phyloP scores from a whole-genome alignment of 2,113 vertebrate species.

The Lycaon pictus region DNA sequence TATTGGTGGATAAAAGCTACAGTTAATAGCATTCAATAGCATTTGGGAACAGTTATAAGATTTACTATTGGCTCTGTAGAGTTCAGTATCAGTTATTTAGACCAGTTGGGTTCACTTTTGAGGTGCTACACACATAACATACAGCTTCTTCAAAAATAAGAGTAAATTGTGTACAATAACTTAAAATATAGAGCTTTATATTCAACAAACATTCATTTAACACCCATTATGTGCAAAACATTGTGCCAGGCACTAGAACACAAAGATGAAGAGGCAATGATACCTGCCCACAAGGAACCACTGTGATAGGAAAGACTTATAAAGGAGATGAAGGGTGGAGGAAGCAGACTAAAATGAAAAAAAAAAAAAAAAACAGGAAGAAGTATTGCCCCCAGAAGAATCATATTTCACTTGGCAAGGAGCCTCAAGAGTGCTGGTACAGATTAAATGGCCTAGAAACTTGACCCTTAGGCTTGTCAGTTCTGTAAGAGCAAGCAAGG shows the following conservation, averaged over 20 bases:
- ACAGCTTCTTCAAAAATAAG: constrained; percentile 34
- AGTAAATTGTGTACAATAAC: not conserved
- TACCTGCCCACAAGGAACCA: not conserved
- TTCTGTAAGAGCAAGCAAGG: constrained; percentile 21
- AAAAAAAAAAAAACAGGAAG: not conserved
- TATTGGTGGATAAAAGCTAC: constrained; percentile 5
- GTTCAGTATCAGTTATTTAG: not conserved
- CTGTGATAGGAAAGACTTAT: not conserved
- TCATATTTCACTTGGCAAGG: constrained; percentile 58
- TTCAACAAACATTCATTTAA: constrained; percentile 24
- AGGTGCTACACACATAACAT: not conserved
- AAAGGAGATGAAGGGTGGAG: not conserved
- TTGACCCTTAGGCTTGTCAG: not conserved
- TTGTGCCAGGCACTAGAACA: not conserved
- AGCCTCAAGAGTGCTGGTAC: constrained; percentile 29
- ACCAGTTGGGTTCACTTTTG: not conserved
- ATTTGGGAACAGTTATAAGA: not conserved
- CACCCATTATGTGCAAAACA: not conserved
- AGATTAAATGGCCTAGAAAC: constrained; percentile 61
- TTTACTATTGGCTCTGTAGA: not conserved
- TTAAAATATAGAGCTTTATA: constrained; percentile 7
- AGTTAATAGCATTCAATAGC: not conserved
- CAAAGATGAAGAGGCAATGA: constrained; percentile 30
- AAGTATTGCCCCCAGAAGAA: constrained; percentile 22
- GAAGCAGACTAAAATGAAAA: not conserved